phyloP scores from a whole-genome alignment of 2,113 vertebrate species.

The Caracal caracal region DNA sequence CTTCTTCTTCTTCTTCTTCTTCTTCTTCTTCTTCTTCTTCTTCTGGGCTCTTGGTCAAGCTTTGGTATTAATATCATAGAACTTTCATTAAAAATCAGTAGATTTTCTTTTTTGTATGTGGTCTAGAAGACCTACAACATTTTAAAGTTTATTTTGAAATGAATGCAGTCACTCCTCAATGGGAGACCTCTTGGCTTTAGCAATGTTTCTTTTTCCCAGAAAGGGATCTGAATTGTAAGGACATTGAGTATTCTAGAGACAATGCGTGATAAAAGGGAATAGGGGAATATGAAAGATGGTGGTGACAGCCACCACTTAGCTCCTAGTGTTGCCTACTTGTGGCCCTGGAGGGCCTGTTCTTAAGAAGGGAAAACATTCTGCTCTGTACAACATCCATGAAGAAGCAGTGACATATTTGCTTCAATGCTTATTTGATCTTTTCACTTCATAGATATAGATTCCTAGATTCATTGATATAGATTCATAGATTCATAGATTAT shows the following conservation, averaged over 20 bases:
- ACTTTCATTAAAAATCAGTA: neutral
- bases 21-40: too few species aligned
- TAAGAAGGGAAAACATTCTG: neutral
- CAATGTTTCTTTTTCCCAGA: neutral
- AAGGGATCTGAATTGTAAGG: neutral
- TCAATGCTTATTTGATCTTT: neutral
- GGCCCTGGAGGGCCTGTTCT: neutral
- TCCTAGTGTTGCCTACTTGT: neutral
- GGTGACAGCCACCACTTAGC: neutral
- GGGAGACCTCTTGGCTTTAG: neutral
- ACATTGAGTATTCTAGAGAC: neutral
- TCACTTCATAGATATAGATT: neutral
- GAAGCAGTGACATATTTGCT: neutral
- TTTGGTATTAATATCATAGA: neutral
- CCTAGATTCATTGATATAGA: too few species aligned
- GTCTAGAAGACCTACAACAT: neutral
- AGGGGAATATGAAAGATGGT: too few species aligned
- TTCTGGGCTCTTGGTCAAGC: neutral
- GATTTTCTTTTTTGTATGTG: neutral
- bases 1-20: neutral
- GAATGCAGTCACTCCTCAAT: neutral
- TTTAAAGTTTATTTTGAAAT: slow-evolving; percentile 4
- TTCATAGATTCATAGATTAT: neutral
- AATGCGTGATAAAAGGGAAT: neutral
- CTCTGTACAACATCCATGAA: neutral